Conservation (phyloP, 2,888 invertebrate genomes). For the Pyrrhosoma nymphula region DNA sequence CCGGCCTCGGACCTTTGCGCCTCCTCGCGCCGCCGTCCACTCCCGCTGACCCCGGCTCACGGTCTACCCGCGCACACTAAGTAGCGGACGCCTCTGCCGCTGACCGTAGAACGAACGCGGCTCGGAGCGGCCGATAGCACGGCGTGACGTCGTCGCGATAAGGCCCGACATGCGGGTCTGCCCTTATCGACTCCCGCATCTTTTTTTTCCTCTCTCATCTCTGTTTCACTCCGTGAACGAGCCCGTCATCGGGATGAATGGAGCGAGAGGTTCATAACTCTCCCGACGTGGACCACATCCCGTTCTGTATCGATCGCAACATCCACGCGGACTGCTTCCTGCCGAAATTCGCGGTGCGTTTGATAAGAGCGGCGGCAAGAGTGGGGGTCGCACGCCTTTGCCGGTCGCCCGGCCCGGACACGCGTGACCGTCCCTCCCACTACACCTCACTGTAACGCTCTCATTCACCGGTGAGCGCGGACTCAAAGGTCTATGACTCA, state of each 20-base stretch:
- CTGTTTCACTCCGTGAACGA: background rate
- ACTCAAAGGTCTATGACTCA: background rate
- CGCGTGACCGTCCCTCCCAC: too few species aligned
- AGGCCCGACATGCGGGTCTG: background rate
- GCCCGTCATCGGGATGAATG: background rate
- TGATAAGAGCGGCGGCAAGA: too few species aligned
- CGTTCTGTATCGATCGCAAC: background rate
- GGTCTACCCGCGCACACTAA: background rate
- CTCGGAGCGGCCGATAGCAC: background rate
- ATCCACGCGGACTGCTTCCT: background rate
- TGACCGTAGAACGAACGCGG: background rate
- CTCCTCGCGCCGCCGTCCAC: background rate
- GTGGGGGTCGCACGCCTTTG: too few species aligned
- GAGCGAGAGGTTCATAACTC: background rate
- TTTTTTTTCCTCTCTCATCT: too few species aligned
- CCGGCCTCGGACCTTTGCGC: background rate
- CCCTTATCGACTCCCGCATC: background rate
- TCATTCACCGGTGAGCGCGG: too few species aligned
- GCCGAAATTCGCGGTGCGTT: too few species aligned
- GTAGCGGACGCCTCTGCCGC: background rate
- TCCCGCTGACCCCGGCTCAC: background rate
- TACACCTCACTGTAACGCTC: too few species aligned
- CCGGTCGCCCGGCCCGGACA: too few species aligned
- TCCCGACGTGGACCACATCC: background rate
- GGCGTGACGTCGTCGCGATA: background rate